Evolutionary conservation across 2,113 vertebrate species (phyloP).

Genomic region (Erythrocercus mccallii): DNA sequence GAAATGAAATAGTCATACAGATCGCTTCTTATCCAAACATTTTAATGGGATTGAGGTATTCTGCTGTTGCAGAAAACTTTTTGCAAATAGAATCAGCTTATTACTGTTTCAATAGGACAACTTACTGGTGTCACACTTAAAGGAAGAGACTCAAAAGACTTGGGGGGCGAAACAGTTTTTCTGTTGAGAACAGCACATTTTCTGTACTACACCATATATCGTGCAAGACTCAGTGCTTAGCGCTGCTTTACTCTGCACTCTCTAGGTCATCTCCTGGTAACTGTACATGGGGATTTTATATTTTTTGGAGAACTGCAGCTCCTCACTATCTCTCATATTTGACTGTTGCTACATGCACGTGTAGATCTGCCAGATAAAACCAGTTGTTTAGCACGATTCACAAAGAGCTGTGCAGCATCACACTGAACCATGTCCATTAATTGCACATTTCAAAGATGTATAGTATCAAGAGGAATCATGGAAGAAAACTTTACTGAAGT

Average conservation of each 20-base stretch:
- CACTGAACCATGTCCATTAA: neutral
- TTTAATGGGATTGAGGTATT: neutral
- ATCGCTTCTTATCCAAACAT: neutral
- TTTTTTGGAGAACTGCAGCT: neutral
- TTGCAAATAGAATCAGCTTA: neutral
- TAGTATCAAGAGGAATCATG: neutral
- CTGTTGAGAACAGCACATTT: neutral
- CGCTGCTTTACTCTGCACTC: fast-evolving
- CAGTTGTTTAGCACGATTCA: neutral
- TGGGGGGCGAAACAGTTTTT: neutral
- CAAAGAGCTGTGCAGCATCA: neutral
- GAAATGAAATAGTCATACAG: neutral
- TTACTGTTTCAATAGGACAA: neutral
- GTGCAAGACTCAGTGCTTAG: neutral
- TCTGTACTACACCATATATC: neutral
- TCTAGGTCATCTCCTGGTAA: neutral
- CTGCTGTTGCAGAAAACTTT: neutral
- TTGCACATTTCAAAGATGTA: neutral
- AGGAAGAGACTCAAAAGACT: neutral
- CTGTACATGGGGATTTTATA: neutral
- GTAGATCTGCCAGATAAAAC: neutral
- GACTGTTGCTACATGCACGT: neutral
- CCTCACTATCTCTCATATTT: neutral
- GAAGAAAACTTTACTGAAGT: neutral
- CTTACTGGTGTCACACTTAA: neutral